Conservation (phyloP, 1,140 invertebrate species). For the Macrostomum lignano region DNA sequence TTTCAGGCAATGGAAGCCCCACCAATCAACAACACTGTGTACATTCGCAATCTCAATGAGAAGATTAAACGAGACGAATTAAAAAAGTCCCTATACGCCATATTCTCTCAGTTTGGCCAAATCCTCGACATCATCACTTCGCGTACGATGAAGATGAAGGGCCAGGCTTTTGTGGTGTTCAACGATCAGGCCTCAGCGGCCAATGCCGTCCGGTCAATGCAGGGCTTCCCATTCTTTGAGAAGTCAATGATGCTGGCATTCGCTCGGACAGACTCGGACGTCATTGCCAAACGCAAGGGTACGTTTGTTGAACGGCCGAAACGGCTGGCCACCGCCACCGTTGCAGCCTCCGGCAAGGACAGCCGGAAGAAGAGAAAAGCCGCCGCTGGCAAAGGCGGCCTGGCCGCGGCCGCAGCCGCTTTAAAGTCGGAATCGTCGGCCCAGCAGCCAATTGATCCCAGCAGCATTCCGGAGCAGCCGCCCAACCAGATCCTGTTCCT, state of each 20-base stretch:
- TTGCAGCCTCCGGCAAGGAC: slow-evolving; percentile 18
- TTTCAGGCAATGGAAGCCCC: too few relatives aligned
- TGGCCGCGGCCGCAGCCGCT: slow-evolving; percentile 9
- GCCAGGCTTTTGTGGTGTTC: slow-evolving; percentile 96
- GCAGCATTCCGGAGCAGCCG: slow-evolving; percentile 20
- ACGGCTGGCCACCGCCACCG: slow-evolving; percentile 28
- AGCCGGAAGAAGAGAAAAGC: slow-evolving; percentile 11
- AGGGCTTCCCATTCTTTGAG: slow-evolving; percentile 97
- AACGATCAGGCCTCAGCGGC: slow-evolving; percentile 88
- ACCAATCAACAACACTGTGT: slow-evolving; percentile 77
- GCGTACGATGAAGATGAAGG: slow-evolving; percentile 86
- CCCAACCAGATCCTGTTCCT: slow-evolving; percentile 50
- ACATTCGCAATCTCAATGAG: slow-evolving; percentile 97
- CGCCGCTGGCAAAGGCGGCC: slow-evolving; percentile 10
- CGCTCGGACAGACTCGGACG: slow-evolving; percentile 62
- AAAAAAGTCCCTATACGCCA: slow-evolving; percentile 89
- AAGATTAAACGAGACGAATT: slow-evolving; percentile 86
- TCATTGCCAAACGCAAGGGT: slow-evolving; percentile 78
- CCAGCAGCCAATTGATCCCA: slow-evolving; percentile 14
- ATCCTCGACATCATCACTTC: slow-evolving; percentile 87
- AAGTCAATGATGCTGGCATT: slow-evolving; percentile 98
- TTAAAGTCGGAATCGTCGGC: slow-evolving; percentile 42
- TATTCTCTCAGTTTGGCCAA: slow-evolving; percentile 96
- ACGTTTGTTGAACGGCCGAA: slow-evolving; percentile 77
- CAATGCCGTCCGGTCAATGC: slow-evolving; percentile 79